Percentiles rank a stretch among this genome's conserved stretches.
Conservation (phyloP, 2,113 vertebrate genomes). For the Brachionichthys hirsutus region DNA sequence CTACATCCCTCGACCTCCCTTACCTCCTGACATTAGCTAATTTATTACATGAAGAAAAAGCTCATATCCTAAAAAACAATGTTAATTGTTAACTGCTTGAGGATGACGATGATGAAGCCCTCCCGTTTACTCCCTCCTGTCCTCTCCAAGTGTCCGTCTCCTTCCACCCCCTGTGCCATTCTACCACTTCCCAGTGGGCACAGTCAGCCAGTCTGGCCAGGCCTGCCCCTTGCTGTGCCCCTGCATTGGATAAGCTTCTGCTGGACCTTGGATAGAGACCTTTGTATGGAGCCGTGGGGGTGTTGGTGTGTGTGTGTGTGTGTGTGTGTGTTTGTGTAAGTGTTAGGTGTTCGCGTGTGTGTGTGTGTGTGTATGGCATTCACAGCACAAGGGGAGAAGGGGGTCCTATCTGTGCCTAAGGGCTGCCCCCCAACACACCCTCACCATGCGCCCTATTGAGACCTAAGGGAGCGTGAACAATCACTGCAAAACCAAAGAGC, state of each 20-base stretch:
- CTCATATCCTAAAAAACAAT: slow-evolving; percentile 29
- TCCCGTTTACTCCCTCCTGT: slow-evolving; percentile 31
- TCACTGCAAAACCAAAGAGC: slow-evolving; percentile 87
- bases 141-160: slow-evolving; percentile 45
- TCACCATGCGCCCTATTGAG: slow-evolving; percentile 87
- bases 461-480: slow-evolving; percentile 92
- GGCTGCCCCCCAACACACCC: slow-evolving; percentile 77
- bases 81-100: too few relatives aligned
- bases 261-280: slow-evolving; percentile 64
- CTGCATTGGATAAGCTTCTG: slow-evolving; percentile 68
- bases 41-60: slow-evolving; percentile 12
- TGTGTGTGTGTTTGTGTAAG: slow-evolving; percentile 52
- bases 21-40: slow-evolving; percentile 28
- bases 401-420: slow-evolving; percentile 68
- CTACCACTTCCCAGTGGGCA: slow-evolving; percentile 71
- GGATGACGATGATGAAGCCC: slow-evolving; percentile 8
- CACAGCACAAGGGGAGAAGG: slow-evolving; percentile 60
- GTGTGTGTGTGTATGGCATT: slow-evolving; percentile 64
- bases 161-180: slow-evolving; percentile 57
- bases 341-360: slow-evolving; percentile 20
- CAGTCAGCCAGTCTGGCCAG: slow-evolving; percentile 74
- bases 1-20: slow-evolving; percentile 42
- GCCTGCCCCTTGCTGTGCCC: slow-evolving; percentile 65
- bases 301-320: slow-evolving; percentile 56
- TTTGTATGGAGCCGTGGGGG: slow-evolving; percentile 62